Evolutionary conservation across 2,113 vertebrate species (phyloP).

Genomic region (Anthoscopus minutus): DNA sequence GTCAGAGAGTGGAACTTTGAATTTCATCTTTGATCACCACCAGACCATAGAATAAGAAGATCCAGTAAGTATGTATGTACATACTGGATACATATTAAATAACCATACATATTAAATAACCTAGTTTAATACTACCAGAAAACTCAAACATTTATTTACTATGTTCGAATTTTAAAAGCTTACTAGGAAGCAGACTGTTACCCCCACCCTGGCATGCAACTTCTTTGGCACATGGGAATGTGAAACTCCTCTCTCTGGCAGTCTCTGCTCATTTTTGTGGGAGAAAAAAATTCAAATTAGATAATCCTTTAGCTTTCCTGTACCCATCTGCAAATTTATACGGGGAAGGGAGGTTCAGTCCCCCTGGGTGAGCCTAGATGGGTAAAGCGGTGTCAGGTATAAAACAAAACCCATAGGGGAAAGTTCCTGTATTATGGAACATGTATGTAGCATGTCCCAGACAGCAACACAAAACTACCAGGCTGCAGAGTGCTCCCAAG

Average conservation of each 20-base stretch:
- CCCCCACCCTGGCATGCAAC: too few relatives aligned
- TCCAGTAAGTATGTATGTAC: fast-evolving
- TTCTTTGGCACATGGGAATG: not conserved
- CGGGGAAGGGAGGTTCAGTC: not conserved
- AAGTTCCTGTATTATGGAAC: fast-evolving
- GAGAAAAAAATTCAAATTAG: not conserved
- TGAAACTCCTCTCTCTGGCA: not conserved
- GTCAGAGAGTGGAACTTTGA: not conserved
- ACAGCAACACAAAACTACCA: fast-evolving
- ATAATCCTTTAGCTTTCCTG: not conserved
- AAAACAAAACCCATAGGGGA: not conserved
- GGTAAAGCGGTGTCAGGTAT: not conserved
- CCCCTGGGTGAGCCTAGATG: too few relatives aligned
- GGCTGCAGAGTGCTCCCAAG: not conserved
- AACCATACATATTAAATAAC: not conserved
- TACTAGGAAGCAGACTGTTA: not conserved
- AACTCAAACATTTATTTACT: not conserved
- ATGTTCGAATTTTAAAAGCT: not conserved
- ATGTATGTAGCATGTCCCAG: fast-evolving
- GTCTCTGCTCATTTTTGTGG: not conserved
- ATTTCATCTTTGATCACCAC: not conserved
- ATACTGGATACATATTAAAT: not conserved
- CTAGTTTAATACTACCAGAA: not conserved
- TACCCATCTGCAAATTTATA: not conserved
- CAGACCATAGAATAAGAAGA: not conserved